These are phyloP conservation scores for Orientallactaga sibirica DNA, from an alignment of 2,797 vertebrate genomes.

Conservation along the genomic window DNA sequence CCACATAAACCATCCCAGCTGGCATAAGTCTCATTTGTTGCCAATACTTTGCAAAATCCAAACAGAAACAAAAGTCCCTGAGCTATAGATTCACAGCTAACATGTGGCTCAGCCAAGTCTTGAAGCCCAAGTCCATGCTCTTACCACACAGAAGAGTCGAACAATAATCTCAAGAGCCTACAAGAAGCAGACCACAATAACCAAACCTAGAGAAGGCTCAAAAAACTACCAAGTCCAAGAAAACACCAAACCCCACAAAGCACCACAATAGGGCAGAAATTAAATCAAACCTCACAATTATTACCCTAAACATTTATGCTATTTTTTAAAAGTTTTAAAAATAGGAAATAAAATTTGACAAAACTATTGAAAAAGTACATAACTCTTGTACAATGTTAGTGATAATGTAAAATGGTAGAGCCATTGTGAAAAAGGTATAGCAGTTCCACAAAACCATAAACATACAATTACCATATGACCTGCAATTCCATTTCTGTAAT, in stretches of 20 bases:
- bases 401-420: background rate
- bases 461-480: background rate
- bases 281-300: too few species aligned
- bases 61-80: background rate
- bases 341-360: constrained; percentile 1
- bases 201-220: too few species aligned
- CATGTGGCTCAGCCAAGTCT: background rate
- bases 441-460: background rate
- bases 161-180: too few species aligned
- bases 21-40: background rate
- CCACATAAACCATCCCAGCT: background rate
- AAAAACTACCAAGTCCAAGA: too few species aligned
- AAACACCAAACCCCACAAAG: too few species aligned
- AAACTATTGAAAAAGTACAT: background rate
- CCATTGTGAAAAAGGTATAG: background rate
- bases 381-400: background rate
- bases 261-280: too few species aligned
- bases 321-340: background rate
- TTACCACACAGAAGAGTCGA: background rate
- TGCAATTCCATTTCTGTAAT: background rate
- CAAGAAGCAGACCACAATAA: too few species aligned
- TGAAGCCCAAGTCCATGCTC: background rate
- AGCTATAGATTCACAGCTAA: background rate
- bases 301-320: background rate
- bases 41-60: background rate